Conservation (phyloP, 2,888 invertebrate species). For the Acanthococcus lagerstroemiae region DNA sequence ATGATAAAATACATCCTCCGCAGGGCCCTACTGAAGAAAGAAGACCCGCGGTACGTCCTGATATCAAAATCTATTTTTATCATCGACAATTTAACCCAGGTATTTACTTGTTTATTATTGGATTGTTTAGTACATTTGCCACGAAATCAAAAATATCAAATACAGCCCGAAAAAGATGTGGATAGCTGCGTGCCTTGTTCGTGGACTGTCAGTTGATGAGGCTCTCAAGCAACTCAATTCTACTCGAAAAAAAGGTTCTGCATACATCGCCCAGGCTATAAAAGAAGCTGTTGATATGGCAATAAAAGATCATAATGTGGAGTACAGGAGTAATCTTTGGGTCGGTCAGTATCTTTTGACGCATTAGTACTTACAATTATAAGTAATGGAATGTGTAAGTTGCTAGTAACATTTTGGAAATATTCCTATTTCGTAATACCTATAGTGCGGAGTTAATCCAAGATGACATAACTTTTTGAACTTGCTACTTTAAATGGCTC, state of each 20-base stretch:
- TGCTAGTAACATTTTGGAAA: too few species aligned
- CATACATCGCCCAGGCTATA: slow-evolving; percentile 62
- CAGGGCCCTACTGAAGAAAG: slow-evolving; percentile 60
- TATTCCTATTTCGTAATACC: too few species aligned
- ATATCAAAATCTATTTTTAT: neutral
- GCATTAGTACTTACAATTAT: neutral
- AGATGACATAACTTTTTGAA: too few species aligned
- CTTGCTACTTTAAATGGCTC: neutral
- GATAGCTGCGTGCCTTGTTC: slow-evolving; percentile 76
- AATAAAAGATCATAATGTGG: slow-evolving; percentile 79
- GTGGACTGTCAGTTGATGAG: slow-evolving; percentile 90
- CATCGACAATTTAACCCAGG: too few species aligned
- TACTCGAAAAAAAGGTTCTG: slow-evolving; percentile 66
- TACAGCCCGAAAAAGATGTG: slow-evolving; percentile 88
- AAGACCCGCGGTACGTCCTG: slow-evolving; percentile 67
- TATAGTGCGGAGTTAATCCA: too few species aligned
- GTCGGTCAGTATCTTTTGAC: slow-evolving; percentile 55
- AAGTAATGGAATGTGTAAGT: too few species aligned
- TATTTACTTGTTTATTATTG: slow-evolving; percentile 17
- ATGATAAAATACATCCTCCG: slow-evolving; percentile 70
- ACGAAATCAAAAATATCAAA: slow-evolving; percentile 71
- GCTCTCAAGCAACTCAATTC: slow-evolving; percentile 83
- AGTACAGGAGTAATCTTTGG: slow-evolving; percentile 91
- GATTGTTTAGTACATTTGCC: slow-evolving; percentile 70
- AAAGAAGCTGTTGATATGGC: slow-evolving; percentile 84